Percentiles rank a stretch among this genome's conserved stretches.
phyloP scores from a whole-genome alignment of 2,797 vertebrate species.

The Chiroxiphia lanceolata region DNA sequence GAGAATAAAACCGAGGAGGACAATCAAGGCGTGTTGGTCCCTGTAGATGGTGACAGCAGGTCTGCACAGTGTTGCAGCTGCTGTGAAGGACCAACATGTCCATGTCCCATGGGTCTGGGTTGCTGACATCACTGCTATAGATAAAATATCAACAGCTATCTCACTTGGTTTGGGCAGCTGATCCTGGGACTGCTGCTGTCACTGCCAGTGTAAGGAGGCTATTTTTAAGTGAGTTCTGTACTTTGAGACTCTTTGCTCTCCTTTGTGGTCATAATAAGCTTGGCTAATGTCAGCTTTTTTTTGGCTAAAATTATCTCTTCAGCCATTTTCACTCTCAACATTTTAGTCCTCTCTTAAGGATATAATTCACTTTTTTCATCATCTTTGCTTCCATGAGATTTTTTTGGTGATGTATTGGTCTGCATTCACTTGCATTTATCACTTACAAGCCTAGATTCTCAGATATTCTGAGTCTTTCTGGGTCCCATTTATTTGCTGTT shows the following conservation, averaged over 20 bases:
- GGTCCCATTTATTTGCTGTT: conserved; percentile 38
- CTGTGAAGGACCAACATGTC: neutral
- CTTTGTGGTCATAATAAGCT: neutral
- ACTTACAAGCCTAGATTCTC: neutral
- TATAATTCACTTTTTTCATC: neutral
- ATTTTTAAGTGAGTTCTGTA: conserved; percentile 7
- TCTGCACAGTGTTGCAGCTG: neutral
- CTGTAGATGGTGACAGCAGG: neutral
- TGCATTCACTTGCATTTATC: conserved; percentile 28
- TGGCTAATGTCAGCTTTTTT: neutral
- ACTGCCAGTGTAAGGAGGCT: neutral
- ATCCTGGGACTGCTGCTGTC: neutral
- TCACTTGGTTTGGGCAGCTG: neutral
- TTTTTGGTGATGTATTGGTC: neutral
- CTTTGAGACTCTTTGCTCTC: neutral
- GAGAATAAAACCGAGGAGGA: neutral
- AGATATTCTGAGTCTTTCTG: neutral
- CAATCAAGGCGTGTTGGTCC: neutral
- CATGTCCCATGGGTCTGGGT: neutral
- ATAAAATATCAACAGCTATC: neutral
- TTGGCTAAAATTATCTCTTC: neutral
- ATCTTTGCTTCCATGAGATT: neutral
- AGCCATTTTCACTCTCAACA: neutral
- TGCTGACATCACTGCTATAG: neutral
- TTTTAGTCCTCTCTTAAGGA: neutral